Conservation (phyloP, 2,113 vertebrate genomes). For the Ammodytes marinus region DNA sequence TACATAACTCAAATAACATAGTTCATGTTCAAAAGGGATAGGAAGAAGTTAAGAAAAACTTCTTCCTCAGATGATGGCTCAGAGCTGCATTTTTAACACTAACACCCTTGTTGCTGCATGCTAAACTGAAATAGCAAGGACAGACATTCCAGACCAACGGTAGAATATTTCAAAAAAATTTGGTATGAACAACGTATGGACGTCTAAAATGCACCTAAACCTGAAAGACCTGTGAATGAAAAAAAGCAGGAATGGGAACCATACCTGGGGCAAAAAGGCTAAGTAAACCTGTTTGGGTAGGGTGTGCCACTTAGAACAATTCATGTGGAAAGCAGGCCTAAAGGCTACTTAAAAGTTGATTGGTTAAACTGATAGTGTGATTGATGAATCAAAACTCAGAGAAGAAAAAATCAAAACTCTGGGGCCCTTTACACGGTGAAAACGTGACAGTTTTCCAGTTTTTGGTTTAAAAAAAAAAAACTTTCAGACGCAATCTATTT, state of each 20-base stretch:
- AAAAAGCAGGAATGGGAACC: neutral
- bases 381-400: neutral
- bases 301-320: neutral
- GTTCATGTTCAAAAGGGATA: too few species aligned
- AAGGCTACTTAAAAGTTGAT: neutral
- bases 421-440: too few species aligned
- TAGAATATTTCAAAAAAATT: conserved; percentile 24
- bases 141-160: neutral
- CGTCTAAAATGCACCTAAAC: neutral
- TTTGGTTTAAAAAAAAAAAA: too few species aligned
- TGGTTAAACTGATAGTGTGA: neutral
- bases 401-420: neutral
- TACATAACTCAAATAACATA: too few species aligned
- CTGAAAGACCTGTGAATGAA: neutral
- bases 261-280: neutral
- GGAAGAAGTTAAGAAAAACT: too few species aligned
- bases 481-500: too few species aligned
- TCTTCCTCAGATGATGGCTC: too few species aligned
- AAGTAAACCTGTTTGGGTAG: conserved; percentile 12
- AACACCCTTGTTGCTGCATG: neutral
- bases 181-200: conserved; percentile 14
- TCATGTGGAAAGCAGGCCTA: neutral
- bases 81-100: neutral
- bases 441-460: too few species aligned
- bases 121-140: neutral